phyloP scores from a whole-genome alignment of 2,888 invertebrate genomes.

The Heteromurus nitidus region DNA sequence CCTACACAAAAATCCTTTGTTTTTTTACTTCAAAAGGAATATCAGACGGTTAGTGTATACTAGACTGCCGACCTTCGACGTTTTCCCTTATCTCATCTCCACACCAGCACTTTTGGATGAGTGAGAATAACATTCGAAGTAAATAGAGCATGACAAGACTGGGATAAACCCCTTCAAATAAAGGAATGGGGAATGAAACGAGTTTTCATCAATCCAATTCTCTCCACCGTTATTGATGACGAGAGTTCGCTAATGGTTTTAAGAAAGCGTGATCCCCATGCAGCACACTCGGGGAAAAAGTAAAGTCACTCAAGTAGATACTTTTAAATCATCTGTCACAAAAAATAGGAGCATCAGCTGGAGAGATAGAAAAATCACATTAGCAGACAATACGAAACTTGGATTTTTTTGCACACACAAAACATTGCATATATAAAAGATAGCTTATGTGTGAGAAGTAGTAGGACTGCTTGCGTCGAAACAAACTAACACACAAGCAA shows the following conservation, averaged over 20 bases:
- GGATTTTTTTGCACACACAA: background rate
- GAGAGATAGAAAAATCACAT: background rate
- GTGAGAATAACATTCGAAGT: too few species aligned
- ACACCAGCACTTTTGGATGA: too few species aligned
- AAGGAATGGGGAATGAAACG: background rate
- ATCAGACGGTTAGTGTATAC: too few species aligned
- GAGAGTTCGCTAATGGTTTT: slow-evolving; percentile 1
- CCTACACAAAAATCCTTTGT: too few species aligned
- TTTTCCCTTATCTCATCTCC: too few species aligned
- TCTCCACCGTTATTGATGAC: background rate
- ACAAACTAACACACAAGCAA: background rate
- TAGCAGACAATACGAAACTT: background rate
- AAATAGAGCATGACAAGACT: too few species aligned
- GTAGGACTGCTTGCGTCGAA: background rate
- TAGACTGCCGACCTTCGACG: too few species aligned
- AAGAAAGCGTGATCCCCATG: background rate
- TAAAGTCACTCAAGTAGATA: background rate
- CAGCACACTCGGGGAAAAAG: background rate
- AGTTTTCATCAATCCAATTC: slow-evolving; percentile 6
- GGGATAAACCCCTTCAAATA: too few species aligned
- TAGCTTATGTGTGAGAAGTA: too few species aligned
- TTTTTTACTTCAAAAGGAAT: too few species aligned
- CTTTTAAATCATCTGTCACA: slow-evolving; percentile 4
- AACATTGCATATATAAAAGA: background rate
- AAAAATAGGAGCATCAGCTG: background rate